Base-by-base conservation (phyloP, 1,140 invertebrate genomes). In the Thaumatotibia leucotreta region DNA sequence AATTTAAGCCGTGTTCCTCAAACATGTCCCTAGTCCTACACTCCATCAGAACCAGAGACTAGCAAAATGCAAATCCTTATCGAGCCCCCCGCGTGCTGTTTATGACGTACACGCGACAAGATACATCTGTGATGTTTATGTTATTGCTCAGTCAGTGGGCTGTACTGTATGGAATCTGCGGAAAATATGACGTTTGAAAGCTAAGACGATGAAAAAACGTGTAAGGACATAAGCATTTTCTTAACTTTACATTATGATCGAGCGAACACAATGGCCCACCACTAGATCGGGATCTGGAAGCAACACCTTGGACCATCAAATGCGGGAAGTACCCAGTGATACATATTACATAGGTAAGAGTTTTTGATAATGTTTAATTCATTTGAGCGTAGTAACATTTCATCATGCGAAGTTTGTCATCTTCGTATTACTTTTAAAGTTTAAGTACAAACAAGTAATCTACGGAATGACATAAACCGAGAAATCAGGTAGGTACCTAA, bases 61-160 rank as follows among this genome's bases (percentile, higher is more conserved):
- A 45, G 39, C 39, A 20, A 45, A 45, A 29, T 45, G 39, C 39
- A 45, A 45, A 45, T 45, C 17, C 39, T 73, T 76, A 77, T 77
- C 77, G 64, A 64, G 61, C 82, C 82, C 82, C 82, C 82, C 70
- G 79, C 76, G 67, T 77, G 69, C 73, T 70, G 64, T 84, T 83
- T 84, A 84, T 74, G 80, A 82, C 69, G 67, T 72, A 70, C 74
- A 45, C 39, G 39, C 39, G 39, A 45, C 39, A 45, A 45, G 73
- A 79, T 82, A 75, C 79, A 80, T 84, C 79, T 80, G 61, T 58
- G 50, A 75, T 72, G 70, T 82, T 82, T 82, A 82, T 80, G 77
- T 75, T 82, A 78, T 77, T 77, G 72, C 78, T 64, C 17, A 45
- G 65, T 62, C 73, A 64, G 76, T 74, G 70, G 74, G 68, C 66